phyloP scores from a whole-genome alignment of 2,888 invertebrate species.

The Peribatodes rhomboidaria region DNA sequence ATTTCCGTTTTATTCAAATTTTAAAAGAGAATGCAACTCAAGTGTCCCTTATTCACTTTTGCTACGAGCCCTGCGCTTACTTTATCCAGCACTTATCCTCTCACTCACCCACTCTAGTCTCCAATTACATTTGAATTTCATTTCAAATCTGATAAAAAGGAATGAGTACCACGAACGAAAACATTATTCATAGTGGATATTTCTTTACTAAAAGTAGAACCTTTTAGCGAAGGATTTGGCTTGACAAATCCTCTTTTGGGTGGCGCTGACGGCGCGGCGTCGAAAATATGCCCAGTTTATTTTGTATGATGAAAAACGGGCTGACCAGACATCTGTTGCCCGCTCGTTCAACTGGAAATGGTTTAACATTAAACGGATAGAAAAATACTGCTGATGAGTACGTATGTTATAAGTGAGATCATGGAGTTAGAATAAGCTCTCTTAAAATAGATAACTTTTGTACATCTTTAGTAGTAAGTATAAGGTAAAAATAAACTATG shows the following conservation, averaged over 20 bases:
- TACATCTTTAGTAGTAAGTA: background rate
- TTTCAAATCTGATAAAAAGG: too few relatives aligned
- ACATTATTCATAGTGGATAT: conserved; percentile 10
- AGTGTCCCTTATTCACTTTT: too few relatives aligned
- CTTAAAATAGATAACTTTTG: background rate
- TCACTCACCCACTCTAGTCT: too few relatives aligned
- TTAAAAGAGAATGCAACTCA: too few relatives aligned
- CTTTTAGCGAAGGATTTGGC: conserved; percentile 55
- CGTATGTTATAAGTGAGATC: background rate
- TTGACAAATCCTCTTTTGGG: conserved; percentile 61
- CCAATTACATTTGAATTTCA: too few relatives aligned
- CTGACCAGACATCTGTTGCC: conserved; percentile 49
- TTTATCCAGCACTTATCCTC: too few relatives aligned
- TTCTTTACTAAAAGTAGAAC: conserved; percentile 11
- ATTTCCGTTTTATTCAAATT: too few relatives aligned
- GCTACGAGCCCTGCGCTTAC: too few relatives aligned
- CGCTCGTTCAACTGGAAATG: conserved; percentile 32
- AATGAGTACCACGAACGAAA: background rate
- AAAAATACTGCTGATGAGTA: background rate
- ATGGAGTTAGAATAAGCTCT: background rate
- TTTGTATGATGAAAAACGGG: conserved; percentile 43
- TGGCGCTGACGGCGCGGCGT: conserved; percentile 50
- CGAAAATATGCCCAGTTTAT: conserved; percentile 62
- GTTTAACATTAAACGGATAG: conserved; percentile 14
- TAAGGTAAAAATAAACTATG: background rate